Percentiles rank a stretch among this genome's conserved stretches.
Evolutionary conservation across 2,113 vertebrate species (phyloP).

Genomic region (Coryphaenoides rupestris): DNA sequence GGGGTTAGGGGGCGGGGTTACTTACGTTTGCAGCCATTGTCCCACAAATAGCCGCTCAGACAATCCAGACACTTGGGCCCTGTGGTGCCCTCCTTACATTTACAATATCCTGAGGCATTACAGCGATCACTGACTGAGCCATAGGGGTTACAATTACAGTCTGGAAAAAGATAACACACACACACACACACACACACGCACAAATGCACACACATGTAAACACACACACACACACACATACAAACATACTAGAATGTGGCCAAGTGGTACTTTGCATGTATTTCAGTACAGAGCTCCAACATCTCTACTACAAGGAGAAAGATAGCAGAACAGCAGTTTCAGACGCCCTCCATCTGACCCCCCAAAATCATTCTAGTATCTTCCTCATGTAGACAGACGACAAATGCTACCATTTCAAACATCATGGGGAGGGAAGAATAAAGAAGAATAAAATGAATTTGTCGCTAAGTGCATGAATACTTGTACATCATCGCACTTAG

Average conservation of each 20-base stretch:
- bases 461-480: not conserved
- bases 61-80: slow-evolving; percentile 96
- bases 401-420: slow-evolving; percentile 68
- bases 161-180: slow-evolving; percentile 96
- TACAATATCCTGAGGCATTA: slow-evolving; percentile 99
- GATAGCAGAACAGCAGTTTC: not conserved
- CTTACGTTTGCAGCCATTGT: slow-evolving; percentile 98
- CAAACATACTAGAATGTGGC: slow-evolving; percentile 65
- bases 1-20: slow-evolving; percentile 51
- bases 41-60: slow-evolving; percentile 96
- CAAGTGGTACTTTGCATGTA: slow-evolving; percentile 45
- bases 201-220: slow-evolving; percentile 60
- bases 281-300: slow-evolving; percentile 21
- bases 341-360: slow-evolving; percentile 13
- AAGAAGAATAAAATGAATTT: slow-evolving; percentile 30
- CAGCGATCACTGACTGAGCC: slow-evolving; percentile 95
- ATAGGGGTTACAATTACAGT: slow-evolving; percentile 97
- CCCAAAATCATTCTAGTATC: slow-evolving; percentile 4
- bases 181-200: slow-evolving; percentile 63
- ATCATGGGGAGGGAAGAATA: slow-evolving; percentile 55
- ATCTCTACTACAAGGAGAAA: slow-evolving; percentile 1
- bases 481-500: slow-evolving; percentile 21
- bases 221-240: slow-evolving; percentile 49
- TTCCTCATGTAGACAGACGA: slow-evolving; percentile 32
- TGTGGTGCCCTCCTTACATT: slow-evolving; percentile 95